phyloP scores from a whole-genome alignment of 2,797 vertebrate genomes.

The Dromococcyx pavoninus region DNA sequence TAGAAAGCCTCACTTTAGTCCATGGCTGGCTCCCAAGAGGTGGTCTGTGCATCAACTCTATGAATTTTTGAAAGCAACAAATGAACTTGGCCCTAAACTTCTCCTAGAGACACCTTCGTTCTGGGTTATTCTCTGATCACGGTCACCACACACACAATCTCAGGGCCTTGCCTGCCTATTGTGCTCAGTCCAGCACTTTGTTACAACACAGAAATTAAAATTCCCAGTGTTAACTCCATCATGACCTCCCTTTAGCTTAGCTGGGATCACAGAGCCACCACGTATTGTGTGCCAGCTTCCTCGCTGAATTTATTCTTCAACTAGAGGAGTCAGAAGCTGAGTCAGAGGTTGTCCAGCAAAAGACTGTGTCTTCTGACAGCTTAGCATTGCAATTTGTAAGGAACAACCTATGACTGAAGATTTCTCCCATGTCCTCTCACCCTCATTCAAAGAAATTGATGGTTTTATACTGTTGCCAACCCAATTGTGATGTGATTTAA shows the following conservation, averaged over 20 bases:
- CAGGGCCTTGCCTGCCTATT: neutral
- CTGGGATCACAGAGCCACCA: neutral
- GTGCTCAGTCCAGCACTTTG: neutral
- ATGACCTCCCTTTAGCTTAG: neutral
- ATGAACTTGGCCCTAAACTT: neutral
- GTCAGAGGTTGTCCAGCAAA: neutral
- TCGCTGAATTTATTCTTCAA: neutral
- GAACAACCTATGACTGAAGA: rapidly evolving
- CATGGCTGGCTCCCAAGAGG: neutral
- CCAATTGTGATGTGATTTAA: neutral
- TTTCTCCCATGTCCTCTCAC: neutral
- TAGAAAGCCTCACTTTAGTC: neutral
- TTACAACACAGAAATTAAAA: neutral
- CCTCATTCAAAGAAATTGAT: neutral
- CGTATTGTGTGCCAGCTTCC: rapidly evolving
- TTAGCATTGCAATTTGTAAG: neutral
- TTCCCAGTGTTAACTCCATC: neutral
- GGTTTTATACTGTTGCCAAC: neutral
- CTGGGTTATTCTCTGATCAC: neutral
- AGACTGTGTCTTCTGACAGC: neutral
- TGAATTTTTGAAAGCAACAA: neutral
- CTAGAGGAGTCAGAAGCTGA: neutral
- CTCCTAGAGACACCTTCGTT: neutral
- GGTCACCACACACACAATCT: neutral
- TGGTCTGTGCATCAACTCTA: neutral